Conservation (phyloP, 2,113 vertebrate genomes). For the Micronycteris hirsuta region DNA sequence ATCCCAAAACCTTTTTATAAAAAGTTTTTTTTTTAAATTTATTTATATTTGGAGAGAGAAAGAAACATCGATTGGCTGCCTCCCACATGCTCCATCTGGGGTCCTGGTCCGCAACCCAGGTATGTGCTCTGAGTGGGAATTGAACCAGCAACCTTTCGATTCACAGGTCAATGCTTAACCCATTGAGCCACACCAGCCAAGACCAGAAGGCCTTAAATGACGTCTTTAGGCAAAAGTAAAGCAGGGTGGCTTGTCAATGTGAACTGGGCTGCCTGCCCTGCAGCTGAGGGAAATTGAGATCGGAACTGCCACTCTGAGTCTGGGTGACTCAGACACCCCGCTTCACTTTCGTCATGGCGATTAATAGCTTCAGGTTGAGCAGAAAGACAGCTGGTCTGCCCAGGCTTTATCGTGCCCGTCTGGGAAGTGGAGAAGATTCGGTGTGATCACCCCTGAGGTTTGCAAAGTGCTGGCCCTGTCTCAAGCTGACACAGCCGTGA, state of each 20-base stretch:
- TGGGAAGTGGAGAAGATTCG: background rate
- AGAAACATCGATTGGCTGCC: no score
- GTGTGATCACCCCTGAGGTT: background rate
- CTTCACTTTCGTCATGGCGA: background rate
- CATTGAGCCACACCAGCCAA: no score
- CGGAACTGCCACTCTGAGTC: background rate
- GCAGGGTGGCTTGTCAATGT: background rate
- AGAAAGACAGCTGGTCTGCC: background rate
- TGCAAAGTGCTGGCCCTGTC: background rate
- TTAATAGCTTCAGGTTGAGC: background rate
- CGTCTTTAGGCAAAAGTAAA: background rate
- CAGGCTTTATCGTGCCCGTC: background rate
- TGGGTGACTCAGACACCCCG: background rate
- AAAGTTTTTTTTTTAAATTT: background rate
- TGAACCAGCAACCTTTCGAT: no score
- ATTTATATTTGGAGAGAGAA: no score
- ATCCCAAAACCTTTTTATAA: background rate
- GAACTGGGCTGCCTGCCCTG: background rate
- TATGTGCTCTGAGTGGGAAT: no score
- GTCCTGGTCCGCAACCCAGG: no score
- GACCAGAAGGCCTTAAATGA: background rate
- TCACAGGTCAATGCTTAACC: no score
- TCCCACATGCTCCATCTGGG: no score
- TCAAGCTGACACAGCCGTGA: background rate
- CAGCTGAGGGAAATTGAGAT: background rate